phyloP scores from a whole-genome alignment of 2,113 vertebrate genomes.

The Vireo altiloquus region DNA sequence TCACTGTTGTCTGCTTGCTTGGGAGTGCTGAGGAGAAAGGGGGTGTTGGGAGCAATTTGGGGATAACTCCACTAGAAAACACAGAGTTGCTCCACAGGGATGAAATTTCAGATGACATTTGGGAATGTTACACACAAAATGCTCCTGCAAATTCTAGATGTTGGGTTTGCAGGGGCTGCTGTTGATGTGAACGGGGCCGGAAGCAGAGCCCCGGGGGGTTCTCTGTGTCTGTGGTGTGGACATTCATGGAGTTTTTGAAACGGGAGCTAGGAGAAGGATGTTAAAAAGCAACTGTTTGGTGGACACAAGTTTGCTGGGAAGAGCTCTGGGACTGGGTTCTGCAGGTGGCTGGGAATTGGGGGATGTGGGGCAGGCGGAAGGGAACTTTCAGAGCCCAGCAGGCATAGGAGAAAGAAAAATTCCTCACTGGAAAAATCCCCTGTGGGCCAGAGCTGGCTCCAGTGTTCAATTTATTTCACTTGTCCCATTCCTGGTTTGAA shows the following conservation, averaged over 20 bases:
- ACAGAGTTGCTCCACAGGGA: neutral
- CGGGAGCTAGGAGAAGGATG: neutral
- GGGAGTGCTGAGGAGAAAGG: neutral
- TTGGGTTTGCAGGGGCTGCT: neutral
- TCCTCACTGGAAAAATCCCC: neutral
- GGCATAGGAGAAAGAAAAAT: accelerated
- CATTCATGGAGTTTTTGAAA: neutral
- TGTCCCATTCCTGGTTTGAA: neutral
- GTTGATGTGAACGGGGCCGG: accelerated
- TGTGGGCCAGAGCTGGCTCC: neutral
- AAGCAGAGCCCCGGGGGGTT: neutral
- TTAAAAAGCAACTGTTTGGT: neutral
- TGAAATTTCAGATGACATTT: neutral
- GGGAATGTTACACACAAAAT: neutral
- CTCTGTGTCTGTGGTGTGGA: neutral
- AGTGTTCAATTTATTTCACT: neutral
- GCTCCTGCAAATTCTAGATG: neutral
- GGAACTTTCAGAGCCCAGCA: neutral
- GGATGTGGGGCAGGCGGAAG: accelerated
- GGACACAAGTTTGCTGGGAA: neutral
- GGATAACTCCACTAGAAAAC: neutral
- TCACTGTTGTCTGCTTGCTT: neutral
- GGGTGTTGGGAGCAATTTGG: neutral
- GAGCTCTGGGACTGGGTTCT: neutral
- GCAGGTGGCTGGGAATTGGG: neutral